A percentile compares a stretch with the other conserved stretches of the same genome.
Conservation (phyloP, 2,797 vertebrate genomes). For the Myotis vivesi region DNA sequence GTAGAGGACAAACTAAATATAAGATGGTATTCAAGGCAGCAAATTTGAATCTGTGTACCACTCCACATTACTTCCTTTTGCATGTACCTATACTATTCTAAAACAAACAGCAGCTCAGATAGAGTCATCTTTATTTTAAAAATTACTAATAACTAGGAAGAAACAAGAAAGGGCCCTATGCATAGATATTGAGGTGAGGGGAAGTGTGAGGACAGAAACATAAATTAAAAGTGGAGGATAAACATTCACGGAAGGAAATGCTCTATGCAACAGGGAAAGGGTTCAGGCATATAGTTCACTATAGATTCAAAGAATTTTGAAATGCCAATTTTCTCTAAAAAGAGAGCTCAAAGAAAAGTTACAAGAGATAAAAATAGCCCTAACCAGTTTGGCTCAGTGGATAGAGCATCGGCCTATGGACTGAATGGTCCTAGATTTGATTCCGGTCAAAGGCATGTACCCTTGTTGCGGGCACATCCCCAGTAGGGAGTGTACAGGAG, state of each 20-base stretch:
- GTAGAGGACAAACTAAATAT: neutral
- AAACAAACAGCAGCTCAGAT: neutral
- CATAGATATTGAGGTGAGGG: neutral
- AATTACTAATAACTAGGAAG: neutral
- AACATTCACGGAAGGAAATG: neutral
- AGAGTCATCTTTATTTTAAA: neutral
- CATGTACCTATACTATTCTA: neutral
- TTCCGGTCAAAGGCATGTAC: too few species aligned
- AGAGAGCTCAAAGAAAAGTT: neutral
- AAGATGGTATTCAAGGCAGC: neutral
- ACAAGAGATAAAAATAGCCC: neutral
- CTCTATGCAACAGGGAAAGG: neutral
- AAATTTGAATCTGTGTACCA: neutral
- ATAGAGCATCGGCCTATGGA: too few species aligned
- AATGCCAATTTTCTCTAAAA: neutral
- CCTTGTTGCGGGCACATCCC: too few species aligned
- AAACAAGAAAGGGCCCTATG: neutral
- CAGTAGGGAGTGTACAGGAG: too few species aligned
- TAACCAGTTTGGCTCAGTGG: too few species aligned
- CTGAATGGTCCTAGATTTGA: too few species aligned
- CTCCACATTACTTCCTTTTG: neutral
- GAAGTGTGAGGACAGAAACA: neutral
- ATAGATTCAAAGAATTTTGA: slow-evolving; percentile 8
- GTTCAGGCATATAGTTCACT: neutral
- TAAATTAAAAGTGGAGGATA: slow-evolving; percentile 29